phyloP scores from a whole-genome alignment of 2,888 invertebrate genomes.

The Diabrotica balteata region DNA sequence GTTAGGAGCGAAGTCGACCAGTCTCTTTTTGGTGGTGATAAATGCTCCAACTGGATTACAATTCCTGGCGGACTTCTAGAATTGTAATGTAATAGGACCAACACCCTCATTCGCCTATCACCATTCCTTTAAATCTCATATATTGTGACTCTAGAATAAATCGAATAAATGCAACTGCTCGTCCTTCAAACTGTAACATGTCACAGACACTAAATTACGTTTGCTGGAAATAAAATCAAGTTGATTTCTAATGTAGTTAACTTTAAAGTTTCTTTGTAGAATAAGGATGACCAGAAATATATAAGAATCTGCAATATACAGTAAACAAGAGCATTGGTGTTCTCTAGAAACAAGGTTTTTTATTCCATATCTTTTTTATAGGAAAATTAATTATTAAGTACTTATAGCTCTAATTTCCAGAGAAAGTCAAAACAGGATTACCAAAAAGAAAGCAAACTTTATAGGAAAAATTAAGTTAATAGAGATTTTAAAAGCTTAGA shows the following conservation, averaged over 20 bases:
- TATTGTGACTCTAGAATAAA: conserved; percentile 57
- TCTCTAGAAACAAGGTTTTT: too few species aligned
- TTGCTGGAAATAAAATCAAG: conserved; percentile 17
- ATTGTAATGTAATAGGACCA: conserved; percentile 49
- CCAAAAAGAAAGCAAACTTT: too few species aligned
- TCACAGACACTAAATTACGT: conserved; percentile 27
- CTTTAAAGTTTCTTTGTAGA: background rate
- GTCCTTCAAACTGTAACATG: conserved; percentile 42
- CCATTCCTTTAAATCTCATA: conserved; percentile 58
- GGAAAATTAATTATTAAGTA: too few species aligned
- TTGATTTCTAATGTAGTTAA: conserved; percentile 19
- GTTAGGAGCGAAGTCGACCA: conserved; percentile 46
- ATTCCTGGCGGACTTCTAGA: conserved; percentile 43
- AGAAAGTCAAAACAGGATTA: too few species aligned
- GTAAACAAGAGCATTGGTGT: too few species aligned
- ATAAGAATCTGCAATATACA: too few species aligned
- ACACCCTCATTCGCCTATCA: conserved; percentile 55
- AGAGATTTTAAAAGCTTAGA: too few species aligned
- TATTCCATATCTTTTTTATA: too few species aligned
- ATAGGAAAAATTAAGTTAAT: too few species aligned
- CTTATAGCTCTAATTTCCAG: too few species aligned
- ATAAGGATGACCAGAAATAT: background rate
- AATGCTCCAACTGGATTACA: conserved; percentile 28
- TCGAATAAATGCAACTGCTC: conserved; percentile 53
- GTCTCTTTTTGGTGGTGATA: conserved; percentile 26